Percentiles rank a stretch among this genome's conserved stretches.
Conservation (phyloP, 2,797 vertebrate species). For the Muraenolepis orangiensis region DNA sequence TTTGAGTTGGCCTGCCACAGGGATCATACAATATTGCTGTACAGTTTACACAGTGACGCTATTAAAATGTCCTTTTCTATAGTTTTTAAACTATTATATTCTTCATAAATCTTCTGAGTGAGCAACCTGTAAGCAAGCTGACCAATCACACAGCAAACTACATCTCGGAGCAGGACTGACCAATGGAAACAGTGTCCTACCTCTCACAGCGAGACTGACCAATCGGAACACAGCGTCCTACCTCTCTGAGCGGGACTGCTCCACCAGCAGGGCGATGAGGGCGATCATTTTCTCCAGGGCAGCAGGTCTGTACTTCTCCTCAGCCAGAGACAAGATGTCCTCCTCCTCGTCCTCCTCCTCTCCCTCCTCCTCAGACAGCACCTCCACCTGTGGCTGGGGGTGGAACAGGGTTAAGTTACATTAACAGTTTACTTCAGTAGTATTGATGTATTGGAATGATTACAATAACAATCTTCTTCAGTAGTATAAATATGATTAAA, state of each 20-base stretch:
- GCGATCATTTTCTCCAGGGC: slow-evolving; percentile 99
- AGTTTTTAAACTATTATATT: background rate
- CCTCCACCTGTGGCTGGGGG: slow-evolving; percentile 92
- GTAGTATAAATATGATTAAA: too few species aligned
- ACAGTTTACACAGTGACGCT: background rate
- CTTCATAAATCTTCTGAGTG: background rate
- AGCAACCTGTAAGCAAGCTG: too few species aligned
- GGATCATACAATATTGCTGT: background rate
- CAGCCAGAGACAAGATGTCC: slow-evolving; percentile 94
- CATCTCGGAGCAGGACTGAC: background rate
- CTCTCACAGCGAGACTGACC: slow-evolving; percentile 89
- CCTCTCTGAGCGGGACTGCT: slow-evolving; percentile 98
- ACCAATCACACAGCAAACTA: too few species aligned
- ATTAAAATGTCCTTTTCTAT: background rate
- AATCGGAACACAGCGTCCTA: slow-evolving; percentile 32
- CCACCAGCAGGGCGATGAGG: slow-evolving; percentile 94
- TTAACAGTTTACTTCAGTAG: background rate
- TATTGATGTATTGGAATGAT: background rate
- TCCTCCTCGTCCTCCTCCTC: slow-evolving; percentile 98
- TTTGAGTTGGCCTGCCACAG: background rate
- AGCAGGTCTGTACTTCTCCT: slow-evolving; percentile 97
- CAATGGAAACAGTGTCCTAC: background rate
- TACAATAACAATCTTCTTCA: too few species aligned
- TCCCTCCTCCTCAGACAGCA: slow-evolving; percentile 95
- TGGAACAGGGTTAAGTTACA: background rate